Evolutionary conservation across 2,888 invertebrate genomes (phyloP).

Genomic region (Drosophila trichaetosa): DNA sequence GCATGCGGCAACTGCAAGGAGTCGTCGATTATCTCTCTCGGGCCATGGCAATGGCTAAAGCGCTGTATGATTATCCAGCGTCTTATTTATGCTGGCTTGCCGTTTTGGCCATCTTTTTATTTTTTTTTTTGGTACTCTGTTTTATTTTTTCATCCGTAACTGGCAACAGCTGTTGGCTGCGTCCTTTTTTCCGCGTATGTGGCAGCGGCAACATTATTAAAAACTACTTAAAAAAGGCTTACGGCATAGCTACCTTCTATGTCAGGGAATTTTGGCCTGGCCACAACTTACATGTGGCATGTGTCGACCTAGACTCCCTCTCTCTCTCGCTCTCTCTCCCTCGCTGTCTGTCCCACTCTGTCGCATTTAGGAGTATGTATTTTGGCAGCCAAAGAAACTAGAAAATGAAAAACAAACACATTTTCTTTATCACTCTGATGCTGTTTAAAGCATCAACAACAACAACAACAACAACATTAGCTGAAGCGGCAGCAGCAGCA

Average conservation of each 20-base stretch:
- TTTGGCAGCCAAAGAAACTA: constrained; percentile 54
- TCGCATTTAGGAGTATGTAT: constrained; percentile 16
- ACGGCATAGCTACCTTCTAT: constrained; percentile 28
- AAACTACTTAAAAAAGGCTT: constrained; percentile 75
- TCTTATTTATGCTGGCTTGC: constrained; percentile 47
- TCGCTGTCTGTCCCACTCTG: not conserved
- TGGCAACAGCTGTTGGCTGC: constrained; percentile 47
- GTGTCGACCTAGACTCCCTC: not conserved
- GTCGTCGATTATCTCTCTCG: constrained; percentile 42
- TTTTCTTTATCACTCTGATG: constrained; percentile 61
- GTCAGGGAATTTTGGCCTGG: constrained; percentile 14
- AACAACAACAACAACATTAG: constrained; percentile 14
- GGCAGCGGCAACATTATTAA: constrained; percentile 62
- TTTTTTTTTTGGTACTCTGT: not conserved
- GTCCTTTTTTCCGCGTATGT: constrained; percentile 66
- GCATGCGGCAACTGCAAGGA: constrained; percentile 16
- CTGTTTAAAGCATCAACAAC: constrained; percentile 47
- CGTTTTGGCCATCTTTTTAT: constrained; percentile 27
- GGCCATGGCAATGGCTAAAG: constrained; percentile 4
- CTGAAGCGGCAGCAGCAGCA: not conserved
- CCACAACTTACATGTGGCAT: constrained; percentile 12
- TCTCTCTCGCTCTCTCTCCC: not conserved
- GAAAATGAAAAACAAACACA: constrained; percentile 77
- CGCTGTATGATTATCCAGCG: constrained; percentile 39
- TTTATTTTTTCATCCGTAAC: constrained; percentile 27